Evolutionary conservation across 2,113 vertebrate genomes (phyloP).

Genomic region (Austrofundulus limnaeus): DNA sequence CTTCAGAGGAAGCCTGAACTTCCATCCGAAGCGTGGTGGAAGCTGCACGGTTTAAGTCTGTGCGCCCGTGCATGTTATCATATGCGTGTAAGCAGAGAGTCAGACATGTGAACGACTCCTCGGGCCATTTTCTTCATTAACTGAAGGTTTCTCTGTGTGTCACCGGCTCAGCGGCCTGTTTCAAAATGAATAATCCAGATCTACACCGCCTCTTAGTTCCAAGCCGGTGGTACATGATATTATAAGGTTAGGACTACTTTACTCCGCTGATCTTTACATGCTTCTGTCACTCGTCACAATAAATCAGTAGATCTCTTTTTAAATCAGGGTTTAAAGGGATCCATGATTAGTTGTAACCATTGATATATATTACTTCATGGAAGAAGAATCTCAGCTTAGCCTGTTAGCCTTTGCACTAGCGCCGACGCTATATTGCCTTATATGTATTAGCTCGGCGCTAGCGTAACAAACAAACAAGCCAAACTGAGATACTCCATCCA

Average conservation of each 20-base stretch:
- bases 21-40: not conserved
- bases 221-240: slow-evolving; percentile 62
- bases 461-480: too few species aligned
- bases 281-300: slow-evolving; percentile 37
- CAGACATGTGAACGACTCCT: slow-evolving; percentile 8
- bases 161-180: slow-evolving; percentile 34
- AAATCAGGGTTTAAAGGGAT: slow-evolving; percentile 22
- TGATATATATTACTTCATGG: too few species aligned
- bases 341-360: too few species aligned
- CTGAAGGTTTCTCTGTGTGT: slow-evolving; percentile 38
- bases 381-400: too few species aligned
- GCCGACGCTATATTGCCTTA: too few species aligned
- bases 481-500: too few species aligned
- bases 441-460: too few species aligned
- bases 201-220: slow-evolving; percentile 56
- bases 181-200: slow-evolving; percentile 67
- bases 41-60: slow-evolving; percentile 28
- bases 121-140: slow-evolving; percentile 40
- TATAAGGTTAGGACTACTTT: slow-evolving; percentile 67
- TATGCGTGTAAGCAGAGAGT: slow-evolving; percentile 19
- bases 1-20: slow-evolving; percentile 20
- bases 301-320: slow-evolving; percentile 38
- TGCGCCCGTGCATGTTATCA: slow-evolving; percentile 31
- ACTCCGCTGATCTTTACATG: slow-evolving; percentile 38
- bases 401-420: too few species aligned